Base-by-base conservation (phyloP, 1,140 invertebrate genomes). In the Pteromalus puparum region DNA sequence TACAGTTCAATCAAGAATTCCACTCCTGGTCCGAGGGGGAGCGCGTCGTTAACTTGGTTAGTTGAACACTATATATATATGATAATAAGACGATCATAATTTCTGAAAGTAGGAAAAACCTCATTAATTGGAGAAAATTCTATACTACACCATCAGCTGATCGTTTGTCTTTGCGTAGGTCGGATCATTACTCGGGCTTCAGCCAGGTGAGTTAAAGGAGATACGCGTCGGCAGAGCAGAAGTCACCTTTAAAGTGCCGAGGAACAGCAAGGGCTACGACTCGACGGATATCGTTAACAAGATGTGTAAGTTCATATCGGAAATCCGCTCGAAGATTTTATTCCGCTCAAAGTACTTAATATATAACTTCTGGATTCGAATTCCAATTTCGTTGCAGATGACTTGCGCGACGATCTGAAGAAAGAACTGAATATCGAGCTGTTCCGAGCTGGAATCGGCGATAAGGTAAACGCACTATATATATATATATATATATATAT, bases 181-280 rank as follows among this genome's bases (percentile, higher is more conserved):
- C 67, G 94, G 93, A 67, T 93, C 94, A 87, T 90, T 96, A 82
- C 91, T 97, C 82, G 93, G 94, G 77, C 90, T 97, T 85, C 94
- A 95, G 77, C 91, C 92, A 42, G 91, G 93, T 10, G 91, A 91
- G 3, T 94, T 96, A 34, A 93, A 87, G 53, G 92, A 95, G 84
- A 89, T 93, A 76, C 97, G 97, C 81, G 95, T 97, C 85, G 95
- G 96, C 85, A 93, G 93, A 30, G 95, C 96, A 81, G 96, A 97
- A 93, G 96, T 98, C 5, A 96, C 96, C 7, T 98, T 98, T 91
- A 96, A 96, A 94, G 97, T 98, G 15, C 94, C 94, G 82, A 48
- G 84, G 42, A 97, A 97, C 91, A 93, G 90, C 81, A 95, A 94
- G 89, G 94, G 94, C 24, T 94, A 95, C 73, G 96, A 96, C 88